Evolutionary conservation across 2,113 vertebrate genomes (phyloP).

Genomic region (Cheirogaleus medius): DNA sequence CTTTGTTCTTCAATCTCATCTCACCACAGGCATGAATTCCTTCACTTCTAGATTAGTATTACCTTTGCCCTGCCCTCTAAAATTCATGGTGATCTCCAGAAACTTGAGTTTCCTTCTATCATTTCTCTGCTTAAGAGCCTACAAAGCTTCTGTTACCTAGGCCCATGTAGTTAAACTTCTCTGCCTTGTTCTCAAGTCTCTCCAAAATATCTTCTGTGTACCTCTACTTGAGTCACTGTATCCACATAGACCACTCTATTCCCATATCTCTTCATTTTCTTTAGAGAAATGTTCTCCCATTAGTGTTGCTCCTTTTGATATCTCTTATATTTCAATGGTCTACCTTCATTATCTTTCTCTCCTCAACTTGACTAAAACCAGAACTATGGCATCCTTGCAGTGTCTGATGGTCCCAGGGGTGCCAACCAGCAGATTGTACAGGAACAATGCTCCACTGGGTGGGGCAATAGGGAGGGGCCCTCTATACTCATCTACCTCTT

Average conservation of each 20-base stretch:
- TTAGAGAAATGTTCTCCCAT: not conserved
- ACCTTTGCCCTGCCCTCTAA: not conserved
- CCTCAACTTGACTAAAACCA: not conserved
- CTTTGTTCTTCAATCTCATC: not conserved
- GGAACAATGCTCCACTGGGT: not conserved
- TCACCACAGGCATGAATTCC: not conserved
- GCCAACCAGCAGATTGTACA: not conserved
- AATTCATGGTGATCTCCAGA: not conserved
- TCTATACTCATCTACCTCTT: accelerated
- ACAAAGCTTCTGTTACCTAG: not conserved
- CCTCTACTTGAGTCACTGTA: not conserved
- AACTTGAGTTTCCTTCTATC: not conserved
- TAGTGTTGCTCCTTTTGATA: too few species aligned
- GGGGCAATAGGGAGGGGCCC: not conserved
- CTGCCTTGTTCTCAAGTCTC: not conserved
- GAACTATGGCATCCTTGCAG: not conserved
- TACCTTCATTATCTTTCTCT: not conserved
- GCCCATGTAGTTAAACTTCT: not conserved
- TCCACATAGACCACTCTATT: accelerated
- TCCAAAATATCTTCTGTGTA: not conserved
- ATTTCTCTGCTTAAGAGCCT: not conserved
- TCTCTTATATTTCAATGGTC: not conserved
- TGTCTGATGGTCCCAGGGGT: not conserved
- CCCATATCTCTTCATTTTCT: not conserved
- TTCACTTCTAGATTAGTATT: not conserved